phyloP scores from a whole-genome alignment of 2,113 vertebrate genomes.

The Otolemur garnettii region DNA sequence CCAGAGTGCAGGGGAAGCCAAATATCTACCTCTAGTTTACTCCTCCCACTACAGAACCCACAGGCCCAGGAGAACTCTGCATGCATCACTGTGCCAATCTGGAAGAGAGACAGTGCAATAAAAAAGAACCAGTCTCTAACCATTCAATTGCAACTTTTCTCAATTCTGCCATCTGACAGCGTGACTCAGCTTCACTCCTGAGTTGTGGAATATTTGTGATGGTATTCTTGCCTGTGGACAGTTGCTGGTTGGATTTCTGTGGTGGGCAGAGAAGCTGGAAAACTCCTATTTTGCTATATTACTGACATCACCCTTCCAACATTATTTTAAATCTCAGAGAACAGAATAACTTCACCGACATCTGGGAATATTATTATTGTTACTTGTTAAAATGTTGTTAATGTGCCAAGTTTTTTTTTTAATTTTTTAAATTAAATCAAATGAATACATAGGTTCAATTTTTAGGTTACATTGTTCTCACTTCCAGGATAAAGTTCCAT shows the following conservation, averaged over 20 bases:
- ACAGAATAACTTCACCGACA: not conserved
- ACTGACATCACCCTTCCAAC: not conserved
- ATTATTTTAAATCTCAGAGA: constrained; percentile 37
- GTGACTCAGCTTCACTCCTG: not conserved
- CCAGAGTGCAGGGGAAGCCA: not conserved
- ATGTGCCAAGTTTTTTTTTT: not conserved
- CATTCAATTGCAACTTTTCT: not conserved
- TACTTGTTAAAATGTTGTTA: constrained; percentile 13
- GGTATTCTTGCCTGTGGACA: not conserved
- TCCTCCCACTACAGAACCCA: not conserved
- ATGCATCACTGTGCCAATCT: not conserved
- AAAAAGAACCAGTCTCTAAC: not conserved
- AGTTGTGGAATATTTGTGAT: not conserved
- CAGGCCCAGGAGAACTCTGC: not conserved
- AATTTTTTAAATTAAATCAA: too few relatives aligned
- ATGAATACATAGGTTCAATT: too few relatives aligned
- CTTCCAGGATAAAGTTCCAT: too few relatives aligned
- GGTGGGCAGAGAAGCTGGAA: not conserved
- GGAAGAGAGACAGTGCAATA: not conserved
- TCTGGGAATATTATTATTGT: not conserved
- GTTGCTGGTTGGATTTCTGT: not conserved
- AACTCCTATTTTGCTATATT: not conserved
- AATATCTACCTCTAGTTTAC: not conserved
- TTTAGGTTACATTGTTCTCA: too few relatives aligned
- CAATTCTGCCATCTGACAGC: not conserved